Evolutionary conservation across 2,113 vertebrate species (phyloP).

Genomic region (Calypte anna): DNA sequence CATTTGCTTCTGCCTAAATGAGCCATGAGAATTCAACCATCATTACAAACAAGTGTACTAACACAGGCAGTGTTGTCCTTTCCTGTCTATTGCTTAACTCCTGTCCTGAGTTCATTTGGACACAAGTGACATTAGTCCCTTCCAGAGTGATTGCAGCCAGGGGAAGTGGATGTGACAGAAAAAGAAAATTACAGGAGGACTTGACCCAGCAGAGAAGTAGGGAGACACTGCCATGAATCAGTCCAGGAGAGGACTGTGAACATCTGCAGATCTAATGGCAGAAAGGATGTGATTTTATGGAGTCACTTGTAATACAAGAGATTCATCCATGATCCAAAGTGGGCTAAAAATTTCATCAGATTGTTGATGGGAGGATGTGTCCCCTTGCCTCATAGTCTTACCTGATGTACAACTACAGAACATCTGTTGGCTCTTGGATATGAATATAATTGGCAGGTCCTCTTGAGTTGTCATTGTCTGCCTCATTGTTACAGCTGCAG

Average conservation of each 20-base stretch:
- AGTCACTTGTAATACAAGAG: not conserved
- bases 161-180: not conserved
- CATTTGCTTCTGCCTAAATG: conserved; percentile 1
- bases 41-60: not conserved
- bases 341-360: not conserved
- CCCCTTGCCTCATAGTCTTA: not conserved
- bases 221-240: not conserved
- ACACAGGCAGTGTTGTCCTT: not conserved
- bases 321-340: not conserved
- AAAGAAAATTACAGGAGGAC: not conserved
- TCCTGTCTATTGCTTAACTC: not conserved
- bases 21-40: not conserved
- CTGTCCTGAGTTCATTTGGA: not conserved
- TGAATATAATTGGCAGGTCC: not conserved
- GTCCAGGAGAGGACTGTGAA: not conserved
- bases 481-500: not conserved
- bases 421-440: not conserved
- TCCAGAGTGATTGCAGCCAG: not conserved
- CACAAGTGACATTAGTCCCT: not conserved
- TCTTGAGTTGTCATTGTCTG: not conserved
- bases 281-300: not conserved
- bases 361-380: not conserved
- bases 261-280: not conserved
- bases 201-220: not conserved
- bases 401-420: not conserved